Evolutionary conservation across 1,140 invertebrate genomes (phyloP).

Genomic region (Drosophila persimilis): DNA sequence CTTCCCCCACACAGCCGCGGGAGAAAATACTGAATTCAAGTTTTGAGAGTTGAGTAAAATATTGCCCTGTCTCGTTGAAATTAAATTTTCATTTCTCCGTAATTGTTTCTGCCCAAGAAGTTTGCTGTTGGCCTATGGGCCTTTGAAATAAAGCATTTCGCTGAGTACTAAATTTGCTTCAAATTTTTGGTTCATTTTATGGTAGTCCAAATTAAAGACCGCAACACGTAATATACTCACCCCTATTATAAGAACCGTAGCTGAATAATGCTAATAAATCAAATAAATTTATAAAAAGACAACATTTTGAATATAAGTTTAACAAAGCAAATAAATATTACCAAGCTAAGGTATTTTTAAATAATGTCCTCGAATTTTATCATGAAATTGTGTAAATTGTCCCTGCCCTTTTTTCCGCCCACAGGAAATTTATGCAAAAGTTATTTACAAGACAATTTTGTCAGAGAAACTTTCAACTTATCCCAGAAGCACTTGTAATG

Average conservation of each 20-base stretch:
- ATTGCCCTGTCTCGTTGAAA: conserved; percentile 10
- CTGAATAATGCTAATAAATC: not conserved
- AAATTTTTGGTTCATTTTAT: too few relatives aligned
- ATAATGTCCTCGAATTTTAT: conserved; percentile 10
- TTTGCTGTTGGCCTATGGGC: too few relatives aligned
- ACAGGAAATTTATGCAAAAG: conserved; percentile 51
- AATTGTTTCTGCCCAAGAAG: conserved; percentile 25
- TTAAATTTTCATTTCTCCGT: conserved; percentile 32
- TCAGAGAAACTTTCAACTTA: conserved; percentile 33
- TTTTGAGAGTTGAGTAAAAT: conserved; percentile 29
- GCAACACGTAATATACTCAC: too few relatives aligned
- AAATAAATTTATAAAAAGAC: not conserved
- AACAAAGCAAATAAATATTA: conserved; percentile 38
- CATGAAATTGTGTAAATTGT: conserved; percentile 37
- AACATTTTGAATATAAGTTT: conserved; percentile 18
- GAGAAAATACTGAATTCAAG: conserved; percentile 25
- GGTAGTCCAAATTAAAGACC: too few relatives aligned
- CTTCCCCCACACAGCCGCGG: not conserved
- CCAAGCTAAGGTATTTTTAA: conserved; percentile 24
- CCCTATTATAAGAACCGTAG: too few relatives aligned
- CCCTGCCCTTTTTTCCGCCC: conserved; percentile 26
- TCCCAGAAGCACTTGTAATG: not conserved
- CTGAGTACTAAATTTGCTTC: too few relatives aligned
- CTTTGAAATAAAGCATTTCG: too few relatives aligned
- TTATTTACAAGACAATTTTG: conserved; percentile 51